A percentile compares a stretch with the other conserved stretches of the same genome.
phyloP scores from a whole-genome alignment of 2,797 vertebrate species.

The Neosalanx taihuensis region DNA sequence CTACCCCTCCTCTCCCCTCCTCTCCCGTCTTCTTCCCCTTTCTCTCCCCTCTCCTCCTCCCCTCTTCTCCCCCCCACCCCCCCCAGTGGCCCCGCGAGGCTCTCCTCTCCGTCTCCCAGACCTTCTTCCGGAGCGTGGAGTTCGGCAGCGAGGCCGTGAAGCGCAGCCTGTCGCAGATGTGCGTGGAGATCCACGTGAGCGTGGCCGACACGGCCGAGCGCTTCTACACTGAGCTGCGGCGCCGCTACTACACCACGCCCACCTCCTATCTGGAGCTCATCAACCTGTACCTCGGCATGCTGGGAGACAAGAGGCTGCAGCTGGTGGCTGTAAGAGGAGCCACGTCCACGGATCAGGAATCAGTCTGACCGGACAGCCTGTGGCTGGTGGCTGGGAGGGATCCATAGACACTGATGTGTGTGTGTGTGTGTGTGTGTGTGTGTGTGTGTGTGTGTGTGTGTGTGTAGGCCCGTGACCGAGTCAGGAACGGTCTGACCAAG shows the following conservation, averaged over 20 bases:
- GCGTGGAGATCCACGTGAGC: slow-evolving; percentile 82
- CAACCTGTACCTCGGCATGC: slow-evolving; percentile 83
- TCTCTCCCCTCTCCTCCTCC: not conserved
- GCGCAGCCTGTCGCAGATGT: slow-evolving; percentile 79
- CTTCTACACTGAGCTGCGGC: slow-evolving; percentile 79
- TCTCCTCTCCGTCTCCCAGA: slow-evolving; percentile 80
- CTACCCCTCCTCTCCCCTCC: not conserved
- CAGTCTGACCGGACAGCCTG: not conserved
- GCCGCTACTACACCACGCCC: slow-evolving; percentile 84
- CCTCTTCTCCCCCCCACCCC: not conserved
- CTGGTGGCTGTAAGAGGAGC: slow-evolving; percentile 69
- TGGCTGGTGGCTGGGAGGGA: not conserved
- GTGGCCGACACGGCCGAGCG: slow-evolving; percentile 79
- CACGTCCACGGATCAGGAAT: not conserved
- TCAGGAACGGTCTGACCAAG: slow-evolving; percentile 82
- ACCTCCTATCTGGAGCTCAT: slow-evolving; percentile 89
- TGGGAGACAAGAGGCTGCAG: slow-evolving; percentile 76
- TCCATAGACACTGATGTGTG: too few relatives aligned
- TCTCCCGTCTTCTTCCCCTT: not conserved
- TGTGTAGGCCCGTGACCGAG: slow-evolving; percentile 77
- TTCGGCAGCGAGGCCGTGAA: slow-evolving; percentile 74
- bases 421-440: not conserved
- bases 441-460: not conserved
- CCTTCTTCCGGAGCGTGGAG: slow-evolving; percentile 77
- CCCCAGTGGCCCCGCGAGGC: slow-evolving; percentile 82